Conservation (phyloP, 2,888 invertebrate species). For the Bibio marci region DNA sequence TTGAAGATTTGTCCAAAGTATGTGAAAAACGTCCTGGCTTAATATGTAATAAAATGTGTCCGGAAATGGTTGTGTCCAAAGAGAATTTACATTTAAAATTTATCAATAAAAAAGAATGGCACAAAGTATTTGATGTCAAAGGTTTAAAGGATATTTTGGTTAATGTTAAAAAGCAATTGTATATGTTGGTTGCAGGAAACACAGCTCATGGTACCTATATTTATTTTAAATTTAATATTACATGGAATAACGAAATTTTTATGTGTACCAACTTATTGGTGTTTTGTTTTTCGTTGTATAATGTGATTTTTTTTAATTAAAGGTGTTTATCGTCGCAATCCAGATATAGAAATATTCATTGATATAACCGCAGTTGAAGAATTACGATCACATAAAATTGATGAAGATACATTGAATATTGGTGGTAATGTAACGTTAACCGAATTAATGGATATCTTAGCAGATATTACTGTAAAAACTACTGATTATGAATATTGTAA, state of each 20-base stretch:
- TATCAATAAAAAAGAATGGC: slow-evolving; percentile 31
- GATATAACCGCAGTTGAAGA: slow-evolving; percentile 41
- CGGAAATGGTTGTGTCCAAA: slow-evolving; percentile 18
- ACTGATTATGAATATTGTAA: slow-evolving; percentile 36
- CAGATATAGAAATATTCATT: slow-evolving; percentile 34
- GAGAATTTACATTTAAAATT: slow-evolving; percentile 12
- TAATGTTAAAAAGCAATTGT: slow-evolving; percentile 30
- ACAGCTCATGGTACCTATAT: slow-evolving; percentile 39
- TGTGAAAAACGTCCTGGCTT: slow-evolving; percentile 21
- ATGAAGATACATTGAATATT: slow-evolving; percentile 15
- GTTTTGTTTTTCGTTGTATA: too few relatives aligned
- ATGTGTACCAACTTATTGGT: too few relatives aligned
- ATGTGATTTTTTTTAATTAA: background rate
- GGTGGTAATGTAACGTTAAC: slow-evolving; percentile 37
- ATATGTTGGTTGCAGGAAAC: slow-evolving; percentile 52
- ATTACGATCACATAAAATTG: slow-evolving; percentile 24
- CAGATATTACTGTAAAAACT: slow-evolving; percentile 21
- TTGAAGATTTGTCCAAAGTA: slow-evolving; percentile 20
- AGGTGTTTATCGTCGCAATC: slow-evolving; percentile 29
- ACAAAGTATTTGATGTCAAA: slow-evolving; percentile 36
- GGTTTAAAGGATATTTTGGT: slow-evolving; percentile 38
- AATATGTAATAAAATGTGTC: slow-evolving; percentile 20
- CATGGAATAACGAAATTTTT: too few relatives aligned
- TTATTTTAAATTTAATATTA: too few relatives aligned
- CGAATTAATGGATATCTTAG: slow-evolving; percentile 32